These are phyloP conservation scores for Haplochromis vanheusdeni DNA, from an alignment of 2,113 vertebrate genomes.

Conservation along the genomic window DNA sequence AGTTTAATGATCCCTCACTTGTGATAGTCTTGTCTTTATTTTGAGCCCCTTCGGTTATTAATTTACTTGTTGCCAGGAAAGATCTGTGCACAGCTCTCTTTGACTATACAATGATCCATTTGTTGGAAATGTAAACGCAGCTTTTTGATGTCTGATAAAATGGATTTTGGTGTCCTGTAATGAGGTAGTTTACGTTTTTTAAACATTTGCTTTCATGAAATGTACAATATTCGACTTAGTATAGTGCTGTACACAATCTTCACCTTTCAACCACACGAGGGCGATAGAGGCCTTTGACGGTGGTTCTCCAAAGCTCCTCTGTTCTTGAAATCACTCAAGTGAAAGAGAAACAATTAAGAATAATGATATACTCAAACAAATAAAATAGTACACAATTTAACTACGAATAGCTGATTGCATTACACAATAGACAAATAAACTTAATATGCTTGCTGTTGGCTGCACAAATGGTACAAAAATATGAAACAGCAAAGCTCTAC, in stretches of 20 bases:
- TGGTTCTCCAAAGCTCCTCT: background rate
- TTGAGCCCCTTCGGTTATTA: background rate
- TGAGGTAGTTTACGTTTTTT: background rate
- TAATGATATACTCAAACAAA: background rate
- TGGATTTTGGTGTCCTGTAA: background rate
- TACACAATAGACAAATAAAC: background rate
- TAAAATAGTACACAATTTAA: fast-evolving
- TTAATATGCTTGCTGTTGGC: background rate
- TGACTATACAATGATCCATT: background rate
- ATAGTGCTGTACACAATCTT: background rate
- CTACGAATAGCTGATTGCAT: background rate
- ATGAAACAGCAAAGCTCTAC: background rate
- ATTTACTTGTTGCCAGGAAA: background rate
- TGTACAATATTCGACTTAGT: background rate
- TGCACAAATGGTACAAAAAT: background rate
- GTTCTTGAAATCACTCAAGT: background rate
- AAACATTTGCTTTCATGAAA: background rate
- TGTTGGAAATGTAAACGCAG: background rate
- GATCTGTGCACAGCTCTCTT: background rate
- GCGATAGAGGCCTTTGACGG: background rate
- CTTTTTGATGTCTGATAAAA: background rate
- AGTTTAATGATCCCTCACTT: background rate
- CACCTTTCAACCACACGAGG: background rate
- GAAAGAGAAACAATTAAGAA: background rate
- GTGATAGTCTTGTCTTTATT: background rate